Percentiles rank a stretch among this genome's conserved stretches.
Evolutionary conservation across 2,797 vertebrate species (phyloP).

Genomic region (Thunnus albacares): DNA sequence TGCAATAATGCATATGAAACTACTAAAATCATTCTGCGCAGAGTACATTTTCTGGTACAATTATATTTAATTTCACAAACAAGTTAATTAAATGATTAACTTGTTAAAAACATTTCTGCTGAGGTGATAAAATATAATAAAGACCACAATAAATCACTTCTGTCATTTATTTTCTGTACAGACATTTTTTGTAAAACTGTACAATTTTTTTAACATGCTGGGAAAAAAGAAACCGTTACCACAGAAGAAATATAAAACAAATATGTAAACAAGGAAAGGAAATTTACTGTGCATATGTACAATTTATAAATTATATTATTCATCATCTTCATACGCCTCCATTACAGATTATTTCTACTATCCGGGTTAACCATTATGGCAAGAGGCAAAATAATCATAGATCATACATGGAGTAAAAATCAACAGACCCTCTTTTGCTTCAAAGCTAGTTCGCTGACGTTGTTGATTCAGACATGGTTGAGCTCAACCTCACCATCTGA

Average conservation of each 20-base stretch:
- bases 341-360: conserved; percentile 15
- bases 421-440: neutral
- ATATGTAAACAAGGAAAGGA: conserved; percentile 47
- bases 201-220: conserved; percentile 76
- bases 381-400: conserved; percentile 34
- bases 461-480: neutral
- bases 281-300: conserved; percentile 81
- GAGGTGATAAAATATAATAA: neutral
- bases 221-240: conserved; percentile 50
- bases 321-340: conserved; percentile 24
- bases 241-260: conserved; percentile 52
- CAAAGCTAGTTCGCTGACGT: neutral
- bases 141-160: conserved; percentile 25
- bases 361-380: conserved; percentile 18
- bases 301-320: conserved; percentile 80
- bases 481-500: neutral
- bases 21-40: too few species aligned
- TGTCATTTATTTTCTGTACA: conserved; percentile 83
- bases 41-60: too few species aligned
- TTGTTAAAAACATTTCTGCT: neutral
- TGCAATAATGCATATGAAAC: too few species aligned
- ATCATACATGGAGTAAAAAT: conserved; percentile 27
- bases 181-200: conserved; percentile 82
- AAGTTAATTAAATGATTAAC: too few species aligned
- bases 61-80: too few species aligned